Percentiles rank a stretch among this genome's conserved stretches.
Evolutionary conservation across 2,113 vertebrate genomes (phyloP).

Genomic region (Collichthys lucidus): DNA sequence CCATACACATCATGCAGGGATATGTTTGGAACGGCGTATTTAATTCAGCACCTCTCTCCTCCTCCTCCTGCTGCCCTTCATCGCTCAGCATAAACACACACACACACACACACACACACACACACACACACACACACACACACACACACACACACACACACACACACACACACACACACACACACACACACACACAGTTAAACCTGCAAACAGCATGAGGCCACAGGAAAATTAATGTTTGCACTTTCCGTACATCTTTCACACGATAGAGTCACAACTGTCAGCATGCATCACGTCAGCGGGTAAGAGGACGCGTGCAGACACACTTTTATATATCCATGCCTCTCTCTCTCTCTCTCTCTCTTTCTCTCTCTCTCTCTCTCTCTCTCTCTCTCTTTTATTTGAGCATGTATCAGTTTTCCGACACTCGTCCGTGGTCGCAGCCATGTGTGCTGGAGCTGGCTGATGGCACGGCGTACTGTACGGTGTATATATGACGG

Average conservation of each 20-base stretch:
- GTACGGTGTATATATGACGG: constrained; percentile 58
- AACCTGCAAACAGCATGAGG: constrained; percentile 24
- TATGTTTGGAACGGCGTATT: constrained; percentile 26
- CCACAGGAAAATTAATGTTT: constrained; percentile 29
- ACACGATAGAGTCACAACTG: constrained; percentile 45
- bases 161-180: no score
- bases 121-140: constrained; percentile 31
- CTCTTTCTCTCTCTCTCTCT: no score
- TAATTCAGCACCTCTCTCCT: neutral
- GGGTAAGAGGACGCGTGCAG: neutral
- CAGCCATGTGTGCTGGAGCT: constrained; percentile 33
- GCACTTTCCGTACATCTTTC: constrained; percentile 54
- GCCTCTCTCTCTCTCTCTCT: neutral
- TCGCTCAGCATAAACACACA: neutral
- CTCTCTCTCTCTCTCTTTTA: no score
- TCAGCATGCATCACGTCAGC: constrained; percentile 47
- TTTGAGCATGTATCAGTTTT: constrained; percentile 37
- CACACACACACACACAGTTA: neutral
- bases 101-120: constrained; percentile 2
- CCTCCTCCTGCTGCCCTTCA: neutral
- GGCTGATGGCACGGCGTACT: constrained; percentile 22
- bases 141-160: no score
- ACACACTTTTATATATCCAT: constrained; percentile 16
- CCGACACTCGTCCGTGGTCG: neutral
- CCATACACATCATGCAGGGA: constrained; percentile 24